Evolutionary conservation across 2,113 vertebrate species (phyloP).

Genomic region (Euleptes europaea): DNA sequence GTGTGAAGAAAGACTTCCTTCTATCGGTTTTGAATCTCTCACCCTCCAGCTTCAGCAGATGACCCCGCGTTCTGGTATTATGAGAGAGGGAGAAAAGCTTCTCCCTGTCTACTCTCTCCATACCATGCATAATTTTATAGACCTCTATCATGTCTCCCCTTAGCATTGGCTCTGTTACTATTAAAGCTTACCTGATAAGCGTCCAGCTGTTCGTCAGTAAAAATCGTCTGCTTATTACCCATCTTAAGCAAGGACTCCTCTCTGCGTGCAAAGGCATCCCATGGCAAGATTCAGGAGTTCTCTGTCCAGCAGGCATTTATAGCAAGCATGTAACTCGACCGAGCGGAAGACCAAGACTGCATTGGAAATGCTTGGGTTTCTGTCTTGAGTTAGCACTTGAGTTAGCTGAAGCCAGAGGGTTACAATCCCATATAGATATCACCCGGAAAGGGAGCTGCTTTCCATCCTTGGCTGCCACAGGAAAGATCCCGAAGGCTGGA

Average conservation of each 20-base stretch:
- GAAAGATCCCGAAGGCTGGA: fast-evolving
- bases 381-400: background rate
- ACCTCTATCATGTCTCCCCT: too few species aligned
- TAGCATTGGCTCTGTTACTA: background rate
- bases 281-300: slow-evolving; percentile 75
- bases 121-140: too few species aligned
- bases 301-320: slow-evolving; percentile 82
- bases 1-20: too few species aligned
- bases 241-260: slow-evolving; percentile 82
- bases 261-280: slow-evolving; percentile 79
- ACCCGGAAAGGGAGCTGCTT: fast-evolving
- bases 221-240: slow-evolving; percentile 97
- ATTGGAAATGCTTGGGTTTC: slow-evolving; percentile 56
- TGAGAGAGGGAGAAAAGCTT: too few species aligned
- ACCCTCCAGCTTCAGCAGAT: too few species aligned
- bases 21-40: too few species aligned
- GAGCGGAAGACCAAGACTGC: slow-evolving; percentile 63
- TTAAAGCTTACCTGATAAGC: slow-evolving; percentile 88
- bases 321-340: slow-evolving; percentile 56
- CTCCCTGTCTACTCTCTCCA: too few species aligned
- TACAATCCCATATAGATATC: slow-evolving; percentile 2
- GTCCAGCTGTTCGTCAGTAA: slow-evolving; percentile 95
- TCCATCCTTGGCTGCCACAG: background rate
- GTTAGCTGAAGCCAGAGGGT: background rate
- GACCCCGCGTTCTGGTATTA: too few species aligned